Conservation (phyloP, 2,888 invertebrate species). For the Eudasyphora cyanicolor region DNA sequence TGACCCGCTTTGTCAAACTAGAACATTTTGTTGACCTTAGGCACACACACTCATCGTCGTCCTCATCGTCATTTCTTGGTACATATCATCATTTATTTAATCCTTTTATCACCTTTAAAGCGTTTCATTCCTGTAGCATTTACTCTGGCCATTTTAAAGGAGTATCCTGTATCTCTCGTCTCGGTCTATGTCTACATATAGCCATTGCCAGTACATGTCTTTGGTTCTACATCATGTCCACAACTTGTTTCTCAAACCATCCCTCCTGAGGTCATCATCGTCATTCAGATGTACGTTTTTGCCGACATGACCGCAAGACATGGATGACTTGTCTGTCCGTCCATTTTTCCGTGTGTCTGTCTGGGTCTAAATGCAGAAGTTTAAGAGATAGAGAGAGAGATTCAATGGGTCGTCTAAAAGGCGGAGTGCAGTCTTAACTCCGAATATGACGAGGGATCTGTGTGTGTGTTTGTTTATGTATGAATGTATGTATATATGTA, state of each 20-base stretch:
- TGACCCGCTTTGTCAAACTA: neutral
- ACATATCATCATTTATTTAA: slow-evolving; percentile 56
- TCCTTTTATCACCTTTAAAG: slow-evolving; percentile 60
- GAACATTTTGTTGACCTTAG: neutral
- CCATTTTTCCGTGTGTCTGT: slow-evolving; percentile 41
- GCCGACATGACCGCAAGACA: slow-evolving; percentile 56
- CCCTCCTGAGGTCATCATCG: neutral
- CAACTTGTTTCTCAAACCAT: slow-evolving; percentile 30
- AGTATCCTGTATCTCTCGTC: neutral
- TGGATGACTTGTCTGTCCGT: slow-evolving; percentile 53
- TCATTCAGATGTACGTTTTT: slow-evolving; percentile 33
- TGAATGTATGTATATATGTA: neutral
- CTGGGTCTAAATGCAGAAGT: neutral
- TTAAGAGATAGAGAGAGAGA: no score
- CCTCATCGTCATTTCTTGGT: neutral
- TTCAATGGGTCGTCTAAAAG: neutral
- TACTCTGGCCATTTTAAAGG: neutral
- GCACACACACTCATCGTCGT: neutral
- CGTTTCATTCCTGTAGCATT: neutral
- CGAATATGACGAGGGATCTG: no score
- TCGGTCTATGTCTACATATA: neutral
- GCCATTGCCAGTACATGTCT: neutral
- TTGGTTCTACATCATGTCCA: slow-evolving; percentile 37
- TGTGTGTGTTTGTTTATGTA: neutral
- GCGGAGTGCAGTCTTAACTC: slow-evolving; percentile 38